phyloP scores from a whole-genome alignment of 2,797 vertebrate species.

The Lutjanus campechanus region DNA sequence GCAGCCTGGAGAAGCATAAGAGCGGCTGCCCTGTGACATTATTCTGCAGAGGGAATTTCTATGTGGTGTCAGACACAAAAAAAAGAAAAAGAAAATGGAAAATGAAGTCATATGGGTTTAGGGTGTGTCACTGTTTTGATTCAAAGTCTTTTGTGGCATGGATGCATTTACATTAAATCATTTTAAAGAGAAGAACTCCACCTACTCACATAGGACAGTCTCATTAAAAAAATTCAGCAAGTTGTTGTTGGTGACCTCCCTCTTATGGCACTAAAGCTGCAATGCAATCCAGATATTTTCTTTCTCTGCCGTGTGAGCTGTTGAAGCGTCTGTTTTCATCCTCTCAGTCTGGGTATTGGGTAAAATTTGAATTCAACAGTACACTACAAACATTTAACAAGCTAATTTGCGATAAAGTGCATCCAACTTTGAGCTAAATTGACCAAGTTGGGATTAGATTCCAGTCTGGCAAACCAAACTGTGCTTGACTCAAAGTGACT shows the following conservation, averaged over 20 bases:
- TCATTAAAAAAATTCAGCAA: conserved; percentile 6
- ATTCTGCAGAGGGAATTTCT: conserved; percentile 47
- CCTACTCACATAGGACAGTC: conserved; percentile 38
- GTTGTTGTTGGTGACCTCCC: conserved; percentile 14
- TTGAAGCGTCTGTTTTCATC: neutral
- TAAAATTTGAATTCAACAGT: conserved; percentile 21
- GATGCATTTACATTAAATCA: conserved; percentile 50
- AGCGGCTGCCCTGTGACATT: conserved; percentile 23
- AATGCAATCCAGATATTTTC: conserved; percentile 13
- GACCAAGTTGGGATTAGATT: conserved; percentile 30
- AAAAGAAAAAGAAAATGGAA: conserved; percentile 33
- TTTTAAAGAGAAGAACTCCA: conserved; percentile 44
- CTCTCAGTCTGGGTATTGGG: conserved; percentile 1
- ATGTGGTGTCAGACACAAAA: conserved; percentile 36
- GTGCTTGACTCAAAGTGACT: conserved; percentile 36
- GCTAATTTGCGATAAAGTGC: conserved; percentile 45
- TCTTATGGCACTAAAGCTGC: conserved; percentile 21
- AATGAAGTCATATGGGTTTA: conserved; percentile 63
- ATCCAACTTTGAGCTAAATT: conserved; percentile 35
- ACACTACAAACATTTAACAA: conserved; percentile 24
- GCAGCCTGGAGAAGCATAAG: conserved; percentile 23
- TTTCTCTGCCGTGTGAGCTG: neutral
- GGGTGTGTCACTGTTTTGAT: conserved; percentile 54
- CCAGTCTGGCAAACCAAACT: conserved; percentile 37
- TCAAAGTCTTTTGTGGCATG: conserved; percentile 32